Base-by-base conservation (phyloP, 2,113 vertebrate species). In the Macrotis lagotis region DNA sequence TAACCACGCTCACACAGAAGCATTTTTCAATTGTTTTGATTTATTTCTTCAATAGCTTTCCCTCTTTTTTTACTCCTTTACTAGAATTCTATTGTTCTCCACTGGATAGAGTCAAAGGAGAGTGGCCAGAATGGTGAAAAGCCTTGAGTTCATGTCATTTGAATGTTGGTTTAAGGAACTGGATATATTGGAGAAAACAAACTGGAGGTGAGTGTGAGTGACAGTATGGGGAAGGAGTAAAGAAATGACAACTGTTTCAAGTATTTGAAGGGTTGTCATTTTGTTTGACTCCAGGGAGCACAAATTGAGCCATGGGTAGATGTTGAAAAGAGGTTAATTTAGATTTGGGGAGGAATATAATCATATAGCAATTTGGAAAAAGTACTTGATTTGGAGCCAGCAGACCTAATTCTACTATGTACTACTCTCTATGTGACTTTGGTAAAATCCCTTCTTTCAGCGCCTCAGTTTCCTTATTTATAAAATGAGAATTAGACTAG, bases 1-100 rank as follows among this genome's bases (percentile, higher is more conserved):
- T 89, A 91, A 90, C 47, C 28, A 8, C 89, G 28, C 37, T 95
- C n/a, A 50, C 89, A 91, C 25, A 89, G 49, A 91, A 51, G 25
- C 8, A 25, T 51, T 95, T 97, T 95, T 94, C 66, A 92, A 53
- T 53, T 7, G 1, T 91, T 66, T 24, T 11, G 91, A 92, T 96
- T 97, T 95, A 88, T 94, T 95, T 93, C n/a, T 92, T 83, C 91
- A 95, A 28, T 97, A 95, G 93, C 48, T 92, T 49, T 93, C 59
- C 44, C 22, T 94, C 91, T 89, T 48, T 24, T 3, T 49, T n/a
- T n/a, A n/a, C n/a, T n/a, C 66, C 0, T 90, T 16, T 48, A 93
- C 91, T 9, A 89, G 44, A 95, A 91, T 92, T 94, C 89, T 49
- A 11, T 95, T 92, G 49, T 94, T 94, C 53, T 93, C 31, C 37